Evolutionary conservation across 2,797 vertebrate species (phyloP).

Genomic region (Enteromius viviparus): DNA sequence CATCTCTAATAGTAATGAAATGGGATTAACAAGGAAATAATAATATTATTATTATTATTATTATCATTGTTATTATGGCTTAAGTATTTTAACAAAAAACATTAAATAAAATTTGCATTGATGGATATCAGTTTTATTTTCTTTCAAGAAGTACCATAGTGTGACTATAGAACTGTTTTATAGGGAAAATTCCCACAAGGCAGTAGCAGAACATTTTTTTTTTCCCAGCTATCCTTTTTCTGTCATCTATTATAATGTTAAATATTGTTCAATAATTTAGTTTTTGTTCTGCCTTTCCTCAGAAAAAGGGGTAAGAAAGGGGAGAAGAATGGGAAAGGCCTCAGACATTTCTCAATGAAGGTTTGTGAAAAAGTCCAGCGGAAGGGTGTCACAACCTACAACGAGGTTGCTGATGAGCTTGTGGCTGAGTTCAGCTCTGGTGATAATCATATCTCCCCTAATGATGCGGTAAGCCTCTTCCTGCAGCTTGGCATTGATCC

Average conservation of each 20-base stretch:
- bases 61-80: neutral
- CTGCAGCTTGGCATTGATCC: neutral
- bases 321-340: conserved; percentile 97
- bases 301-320: conserved; percentile 95
- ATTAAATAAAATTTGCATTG: neutral
- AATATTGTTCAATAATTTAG: neutral
- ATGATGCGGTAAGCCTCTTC: conserved; percentile 86
- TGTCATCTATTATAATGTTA: neutral
- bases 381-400: conserved; percentile 98
- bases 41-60: no score
- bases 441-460: conserved; percentile 96
- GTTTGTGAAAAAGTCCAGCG: conserved; percentile 99
- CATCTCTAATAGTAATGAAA: no score
- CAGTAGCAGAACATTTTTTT: neutral
- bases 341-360: conserved; percentile 99
- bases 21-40: neutral
- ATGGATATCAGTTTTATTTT: neutral
- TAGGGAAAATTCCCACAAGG: neutral
- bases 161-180: neutral
- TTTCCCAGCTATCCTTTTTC: neutral
- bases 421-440: conserved; percentile 97
- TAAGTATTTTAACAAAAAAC: neutral
- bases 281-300: conserved; percentile 27
- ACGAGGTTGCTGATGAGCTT: conserved; percentile 97
- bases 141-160: neutral